Evolutionary conservation across 2,797 vertebrate species (phyloP), one percentile per base, ranked within the genome.

Genomic region (Ctenosaura bakeri): DNA sequence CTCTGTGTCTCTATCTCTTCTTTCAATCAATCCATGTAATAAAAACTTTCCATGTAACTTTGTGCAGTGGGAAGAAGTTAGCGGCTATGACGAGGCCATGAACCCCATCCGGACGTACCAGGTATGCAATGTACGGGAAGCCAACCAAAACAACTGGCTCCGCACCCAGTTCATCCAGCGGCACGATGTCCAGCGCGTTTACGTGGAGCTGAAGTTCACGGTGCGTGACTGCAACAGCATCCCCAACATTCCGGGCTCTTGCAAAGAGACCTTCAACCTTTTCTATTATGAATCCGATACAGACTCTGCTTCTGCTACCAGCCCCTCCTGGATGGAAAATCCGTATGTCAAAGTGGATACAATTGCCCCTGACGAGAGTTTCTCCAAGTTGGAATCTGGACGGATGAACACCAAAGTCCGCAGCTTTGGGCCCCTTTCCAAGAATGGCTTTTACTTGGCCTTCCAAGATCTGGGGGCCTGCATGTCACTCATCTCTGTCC

Each of bases 301-400:
- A 0, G 99, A 99, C 90, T 98, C 98, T 29, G 99, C 99, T 91
- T 99, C 99, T 0, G 98, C 98, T 69, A 98, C 98, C 86, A 99
- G 98, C 90, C 99, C 99, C 4, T 99, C 98, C 97, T 99, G 99
- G 99, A 99, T 99, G 99, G 99, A 99, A 96, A 99, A 99, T 95
- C 99, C 99, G 1, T 99, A 99, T 0, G 97, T 99, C 92, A 99
- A 99, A 97, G 99, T 99, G 98, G 99, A 99, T 98, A 99, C 99
- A 93, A 99, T 99, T 52, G 99, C 99, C 0, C 99, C 99, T 0
- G 99, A 99, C 0, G 98, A 98, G 96, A 99, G 98, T 94, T 99
- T 99, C 97, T 99, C 98, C 6, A 98, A 97, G 96, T 97, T 99
- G 0, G 99, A 99, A 62, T 95, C 98, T 0, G 99, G 98, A 52